Percentiles rank a stretch among this genome's conserved stretches.
Evolutionary conservation across 2,797 vertebrate genomes (phyloP).

Genomic region (Ctenochaetus hawaiiensis): DNA sequence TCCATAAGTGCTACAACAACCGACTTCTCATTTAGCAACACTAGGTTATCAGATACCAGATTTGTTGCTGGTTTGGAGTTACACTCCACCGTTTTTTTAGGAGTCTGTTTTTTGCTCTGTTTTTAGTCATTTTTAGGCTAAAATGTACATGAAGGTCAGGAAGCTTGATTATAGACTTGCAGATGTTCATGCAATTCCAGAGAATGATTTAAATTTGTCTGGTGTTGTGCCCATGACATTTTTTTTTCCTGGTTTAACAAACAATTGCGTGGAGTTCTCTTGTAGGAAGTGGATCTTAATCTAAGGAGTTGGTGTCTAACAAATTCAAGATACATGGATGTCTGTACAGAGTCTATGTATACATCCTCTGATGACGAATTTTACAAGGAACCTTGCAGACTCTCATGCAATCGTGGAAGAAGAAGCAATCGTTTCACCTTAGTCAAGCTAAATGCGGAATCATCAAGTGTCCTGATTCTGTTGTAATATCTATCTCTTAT

Average conservation of each 20-base stretch:
- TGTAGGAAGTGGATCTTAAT: too few species aligned
- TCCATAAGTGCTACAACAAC: not conserved
- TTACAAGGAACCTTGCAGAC: too few species aligned
- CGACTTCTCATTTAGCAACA: not conserved
- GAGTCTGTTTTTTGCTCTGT: not conserved
- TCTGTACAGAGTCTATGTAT: too few species aligned
- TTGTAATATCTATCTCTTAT: slow-evolving; percentile 10
- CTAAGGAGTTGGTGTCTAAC: too few species aligned
- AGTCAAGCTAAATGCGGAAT: slow-evolving; percentile 3
- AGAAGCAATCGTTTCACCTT: too few species aligned
- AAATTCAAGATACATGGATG: too few species aligned
- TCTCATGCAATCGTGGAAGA: too few species aligned
- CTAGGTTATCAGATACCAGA: not conserved
- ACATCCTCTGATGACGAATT: too few species aligned
- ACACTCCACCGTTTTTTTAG: not conserved
- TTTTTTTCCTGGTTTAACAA: not conserved
- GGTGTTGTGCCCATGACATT: too few species aligned
- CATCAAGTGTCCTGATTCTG: slow-evolving; percentile 4
- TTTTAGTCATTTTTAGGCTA: not conserved
- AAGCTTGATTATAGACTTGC: not conserved
- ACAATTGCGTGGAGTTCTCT: not conserved
- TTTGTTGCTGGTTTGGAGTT: not conserved
- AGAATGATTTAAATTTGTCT: not conserved
- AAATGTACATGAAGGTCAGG: not conserved
- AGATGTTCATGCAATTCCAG: too few species aligned